Conservation (phyloP, 2,113 vertebrate genomes). For the Clupea harengus region DNA sequence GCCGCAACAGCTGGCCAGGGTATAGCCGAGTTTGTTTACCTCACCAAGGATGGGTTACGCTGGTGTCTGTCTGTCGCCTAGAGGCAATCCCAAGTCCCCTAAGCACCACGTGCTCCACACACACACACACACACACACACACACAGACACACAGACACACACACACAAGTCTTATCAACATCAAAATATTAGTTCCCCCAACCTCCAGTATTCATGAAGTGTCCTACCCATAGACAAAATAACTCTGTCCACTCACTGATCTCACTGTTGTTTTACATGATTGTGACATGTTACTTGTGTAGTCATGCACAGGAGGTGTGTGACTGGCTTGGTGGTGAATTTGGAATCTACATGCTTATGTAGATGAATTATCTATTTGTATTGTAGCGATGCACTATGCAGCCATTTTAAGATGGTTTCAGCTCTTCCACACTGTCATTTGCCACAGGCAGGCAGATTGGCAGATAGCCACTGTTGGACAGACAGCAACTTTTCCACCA, state of each 20-base stretch:
- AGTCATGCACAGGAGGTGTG: not conserved
- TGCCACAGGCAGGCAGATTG: not conserved
- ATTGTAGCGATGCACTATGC: not conserved
- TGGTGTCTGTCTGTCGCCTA: conserved; percentile 20
- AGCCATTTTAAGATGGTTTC: not conserved
- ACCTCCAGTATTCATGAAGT: not conserved
- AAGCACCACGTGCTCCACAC: conserved; percentile 19
- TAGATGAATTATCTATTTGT: not conserved
- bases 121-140: not conserved
- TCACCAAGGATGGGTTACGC: conserved; percentile 20
- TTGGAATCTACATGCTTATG: not conserved
- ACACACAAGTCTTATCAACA: conserved; percentile 11
- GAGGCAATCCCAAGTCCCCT: conserved; percentile 31
- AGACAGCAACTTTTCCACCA: not conserved
- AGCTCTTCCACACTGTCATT: not conserved
- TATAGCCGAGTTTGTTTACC: conserved; percentile 26
- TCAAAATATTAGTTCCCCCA: not conserved
- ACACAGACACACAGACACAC: conserved; percentile 22
- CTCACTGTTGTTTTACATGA: not conserved
- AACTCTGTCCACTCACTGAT: not conserved
- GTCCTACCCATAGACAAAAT: too few species aligned
- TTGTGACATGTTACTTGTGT: not conserved
- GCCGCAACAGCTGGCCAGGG: conserved; percentile 36
- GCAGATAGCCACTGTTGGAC: not conserved
- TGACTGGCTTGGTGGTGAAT: not conserved